Evolutionary conservation across 2,113 vertebrate species (phyloP).

Genomic region (Poicephalus meyeri): DNA sequence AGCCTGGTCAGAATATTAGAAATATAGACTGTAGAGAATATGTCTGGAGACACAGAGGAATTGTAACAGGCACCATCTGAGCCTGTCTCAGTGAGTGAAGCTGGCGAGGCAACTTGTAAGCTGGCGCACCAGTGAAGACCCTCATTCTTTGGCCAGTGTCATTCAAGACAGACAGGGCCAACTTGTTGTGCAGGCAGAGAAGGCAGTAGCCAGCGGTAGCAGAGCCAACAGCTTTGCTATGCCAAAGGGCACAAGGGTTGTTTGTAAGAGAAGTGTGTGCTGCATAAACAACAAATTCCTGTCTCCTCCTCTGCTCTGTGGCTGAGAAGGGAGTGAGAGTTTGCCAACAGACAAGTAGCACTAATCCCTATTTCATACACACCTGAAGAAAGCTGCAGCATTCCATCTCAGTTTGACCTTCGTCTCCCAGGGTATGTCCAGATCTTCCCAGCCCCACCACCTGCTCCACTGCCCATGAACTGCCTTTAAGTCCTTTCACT

Average conservation of each 20-base stretch:
- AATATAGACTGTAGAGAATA: neutral
- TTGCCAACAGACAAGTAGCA: neutral
- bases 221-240: neutral
- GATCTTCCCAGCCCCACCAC: neutral
- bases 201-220: neutral
- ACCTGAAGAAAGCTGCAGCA: neutral
- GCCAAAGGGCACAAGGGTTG: neutral
- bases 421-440: neutral
- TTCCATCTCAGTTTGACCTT: neutral
- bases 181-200: neutral
- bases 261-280: neutral
- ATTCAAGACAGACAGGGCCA: neutral
- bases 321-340: neutral
- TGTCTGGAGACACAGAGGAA: neutral
- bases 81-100: neutral
- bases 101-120: neutral
- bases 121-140: neutral
- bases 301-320: neutral
- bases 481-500: neutral
- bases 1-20: neutral
- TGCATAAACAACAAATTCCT: neutral
- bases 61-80: rapidly evolving
- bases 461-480: neutral
- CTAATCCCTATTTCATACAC: neutral
- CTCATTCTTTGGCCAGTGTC: neutral